phyloP scores from a whole-genome alignment of 2,797 vertebrate species.

The Leptoclinus maculatus region DNA sequence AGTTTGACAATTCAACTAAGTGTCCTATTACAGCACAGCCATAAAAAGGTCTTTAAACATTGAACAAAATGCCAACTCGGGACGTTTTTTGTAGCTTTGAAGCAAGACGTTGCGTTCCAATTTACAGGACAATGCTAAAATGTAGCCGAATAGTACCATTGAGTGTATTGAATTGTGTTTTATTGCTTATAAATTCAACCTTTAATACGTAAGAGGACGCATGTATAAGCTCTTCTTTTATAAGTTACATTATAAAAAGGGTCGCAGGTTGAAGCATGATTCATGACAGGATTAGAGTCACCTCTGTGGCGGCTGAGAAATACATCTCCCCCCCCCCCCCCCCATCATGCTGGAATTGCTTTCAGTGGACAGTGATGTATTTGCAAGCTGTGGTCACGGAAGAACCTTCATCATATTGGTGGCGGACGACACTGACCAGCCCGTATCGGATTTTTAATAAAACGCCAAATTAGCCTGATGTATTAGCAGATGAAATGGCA shows the following conservation, averaged over 20 bases:
- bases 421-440: conserved; percentile 21
- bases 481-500: conserved; percentile 38
- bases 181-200: not conserved
- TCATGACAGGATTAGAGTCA: conserved; percentile 9
- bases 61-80: not conserved
- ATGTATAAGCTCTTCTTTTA: not conserved
- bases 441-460: conserved; percentile 46
- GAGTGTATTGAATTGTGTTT: not conserved
- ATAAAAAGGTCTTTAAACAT: not conserved
- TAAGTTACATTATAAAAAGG: no score
- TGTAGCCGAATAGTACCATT: not conserved
- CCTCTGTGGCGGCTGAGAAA: conserved; percentile 17
- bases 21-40: no score
- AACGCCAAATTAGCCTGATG: conserved; percentile 59
- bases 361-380: conserved; percentile 51
- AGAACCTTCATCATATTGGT: conserved; percentile 16
- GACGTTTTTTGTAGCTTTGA: not conserved
- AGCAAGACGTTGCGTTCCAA: not conserved
- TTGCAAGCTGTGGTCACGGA: conserved; percentile 31
- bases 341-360: conserved; percentile 36
- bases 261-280: conserved; percentile 6
- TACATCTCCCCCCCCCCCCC: no score
- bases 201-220: not conserved
- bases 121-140: not conserved
- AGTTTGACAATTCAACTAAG: not conserved